A percentile compares a stretch with the other conserved stretches of the same genome.
Conservation (phyloP, 2,797 vertebrate genomes). For the Myripristis jacobus region DNA sequence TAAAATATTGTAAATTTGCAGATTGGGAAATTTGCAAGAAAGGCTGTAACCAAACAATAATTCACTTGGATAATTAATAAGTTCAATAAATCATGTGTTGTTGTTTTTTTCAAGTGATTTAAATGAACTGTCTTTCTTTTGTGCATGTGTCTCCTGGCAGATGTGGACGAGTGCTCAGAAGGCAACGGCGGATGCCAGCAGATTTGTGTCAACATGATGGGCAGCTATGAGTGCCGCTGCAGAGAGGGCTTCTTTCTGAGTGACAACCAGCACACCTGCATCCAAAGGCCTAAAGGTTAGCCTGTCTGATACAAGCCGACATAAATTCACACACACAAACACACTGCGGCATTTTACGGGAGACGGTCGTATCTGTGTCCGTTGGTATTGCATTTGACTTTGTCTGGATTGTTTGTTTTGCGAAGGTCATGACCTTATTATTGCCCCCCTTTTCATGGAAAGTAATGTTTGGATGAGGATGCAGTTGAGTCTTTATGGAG, state of each 20-base stretch:
- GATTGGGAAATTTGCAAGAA: no score
- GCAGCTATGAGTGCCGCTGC: conserved; percentile 98
- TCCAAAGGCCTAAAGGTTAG: conserved; percentile 97
- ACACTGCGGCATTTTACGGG: conserved; percentile 15
- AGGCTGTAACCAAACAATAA: no score
- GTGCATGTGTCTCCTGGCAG: conserved; percentile 76
- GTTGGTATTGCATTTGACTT: conserved; percentile 12
- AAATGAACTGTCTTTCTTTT: conserved; percentile 43
- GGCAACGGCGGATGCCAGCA: conserved; percentile 98
- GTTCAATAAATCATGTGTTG: conserved; percentile 20
- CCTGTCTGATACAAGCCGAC: conserved; percentile 6
- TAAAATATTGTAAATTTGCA: no score
- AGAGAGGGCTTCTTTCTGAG: conserved; percentile 97
- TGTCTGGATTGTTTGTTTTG: conserved; percentile 7
- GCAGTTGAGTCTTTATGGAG: conserved; percentile 19
- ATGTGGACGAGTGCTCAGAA: conserved; percentile 96
- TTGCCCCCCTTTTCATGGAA: conserved; percentile 5
- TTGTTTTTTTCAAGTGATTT: conserved; percentile 40
- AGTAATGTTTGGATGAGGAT: conserved; percentile 28
- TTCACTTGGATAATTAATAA: no score
- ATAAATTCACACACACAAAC: conserved; percentile 8
- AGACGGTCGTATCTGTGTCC: conserved; percentile 9
- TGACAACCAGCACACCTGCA: conserved; percentile 99
- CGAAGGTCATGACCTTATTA: conserved; percentile 11
- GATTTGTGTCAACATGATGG: conserved; percentile 99